Evolutionary conservation across 2,888 invertebrate species (phyloP).

Genomic region (Scaptomyza caliginosa): DNA sequence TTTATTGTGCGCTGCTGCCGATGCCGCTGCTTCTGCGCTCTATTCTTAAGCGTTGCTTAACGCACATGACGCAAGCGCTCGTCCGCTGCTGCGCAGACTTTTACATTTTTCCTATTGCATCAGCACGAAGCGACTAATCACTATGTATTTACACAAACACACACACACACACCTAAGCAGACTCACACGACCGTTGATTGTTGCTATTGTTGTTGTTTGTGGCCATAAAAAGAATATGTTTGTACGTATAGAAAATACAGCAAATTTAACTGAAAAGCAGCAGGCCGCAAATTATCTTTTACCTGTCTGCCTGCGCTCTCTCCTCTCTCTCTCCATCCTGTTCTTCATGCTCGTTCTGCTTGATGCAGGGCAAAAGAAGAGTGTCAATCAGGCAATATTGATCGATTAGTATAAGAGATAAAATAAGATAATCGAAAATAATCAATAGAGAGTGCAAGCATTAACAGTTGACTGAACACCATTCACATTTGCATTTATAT

Average conservation of each 20-base stretch:
- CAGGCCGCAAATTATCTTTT: conserved; percentile 32
- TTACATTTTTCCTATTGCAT: conserved; percentile 74
- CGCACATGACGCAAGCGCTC: conserved; percentile 77
- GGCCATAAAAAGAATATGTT: conserved; percentile 46
- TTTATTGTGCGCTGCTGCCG: conserved; percentile 52
- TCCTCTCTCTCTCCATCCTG: conserved; percentile 8
- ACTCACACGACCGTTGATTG: conserved; percentile 16
- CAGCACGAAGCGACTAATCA: conserved; percentile 41
- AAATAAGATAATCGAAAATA: neutral
- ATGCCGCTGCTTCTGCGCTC: conserved; percentile 33
- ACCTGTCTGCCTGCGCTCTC: conserved; percentile 37
- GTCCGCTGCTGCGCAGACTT: conserved; percentile 60
- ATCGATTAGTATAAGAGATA: conserved; percentile 1
- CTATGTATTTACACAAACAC: neutral
- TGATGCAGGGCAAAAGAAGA: neutral
- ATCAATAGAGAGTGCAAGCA: neutral
- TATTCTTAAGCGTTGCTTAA: conserved; percentile 55
- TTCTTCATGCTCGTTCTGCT: too few relatives aligned
- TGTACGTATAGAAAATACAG: conserved; percentile 35
- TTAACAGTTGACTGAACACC: neutral
- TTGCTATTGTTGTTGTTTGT: conserved; percentile 43
- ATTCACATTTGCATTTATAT: neutral
- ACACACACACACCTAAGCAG: neutral
- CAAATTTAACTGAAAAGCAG: conserved; percentile 38
- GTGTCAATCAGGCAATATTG: conserved; percentile 12